Conservation (phyloP, 2,113 vertebrate genomes). For the Camelus bactrianus region DNA sequence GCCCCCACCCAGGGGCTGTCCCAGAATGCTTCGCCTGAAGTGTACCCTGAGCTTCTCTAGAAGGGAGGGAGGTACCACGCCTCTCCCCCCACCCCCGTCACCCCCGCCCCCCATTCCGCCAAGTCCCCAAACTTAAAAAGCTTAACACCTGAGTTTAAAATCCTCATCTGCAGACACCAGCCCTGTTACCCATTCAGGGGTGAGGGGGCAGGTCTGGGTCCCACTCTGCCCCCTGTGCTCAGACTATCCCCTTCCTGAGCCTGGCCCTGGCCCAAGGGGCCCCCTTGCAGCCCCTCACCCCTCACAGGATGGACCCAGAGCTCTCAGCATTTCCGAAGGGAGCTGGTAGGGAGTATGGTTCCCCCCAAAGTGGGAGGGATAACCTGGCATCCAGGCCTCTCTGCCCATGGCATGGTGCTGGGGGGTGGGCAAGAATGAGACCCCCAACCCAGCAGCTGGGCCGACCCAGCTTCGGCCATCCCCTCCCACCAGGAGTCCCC, state of each 20-base stretch:
- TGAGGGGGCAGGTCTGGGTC: background rate
- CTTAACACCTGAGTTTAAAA: background rate
- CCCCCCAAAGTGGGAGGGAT: background rate
- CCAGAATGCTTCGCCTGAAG: background rate
- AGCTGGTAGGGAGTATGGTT: accelerated
- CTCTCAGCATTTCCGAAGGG: background rate
- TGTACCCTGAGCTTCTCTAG: background rate
- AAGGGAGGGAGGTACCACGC: background rate
- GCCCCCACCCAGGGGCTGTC: background rate
- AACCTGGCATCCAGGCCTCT: background rate
- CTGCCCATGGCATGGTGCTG: background rate
- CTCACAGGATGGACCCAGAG: background rate
- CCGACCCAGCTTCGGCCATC: background rate
- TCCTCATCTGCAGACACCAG: background rate
- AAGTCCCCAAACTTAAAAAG: background rate
- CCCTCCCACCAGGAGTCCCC: background rate
- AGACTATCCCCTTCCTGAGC: background rate
- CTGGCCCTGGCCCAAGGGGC: background rate
- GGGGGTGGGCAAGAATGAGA: no score
- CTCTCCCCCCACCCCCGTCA: background rate
- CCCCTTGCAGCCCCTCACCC: background rate
- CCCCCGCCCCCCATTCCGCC: background rate
- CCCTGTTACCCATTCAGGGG: background rate
- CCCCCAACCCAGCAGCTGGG: background rate
- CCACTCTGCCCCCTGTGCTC: no score